Base-by-base conservation (phyloP, 2,888 invertebrate species). In the Melinaea menophilus region DNA sequence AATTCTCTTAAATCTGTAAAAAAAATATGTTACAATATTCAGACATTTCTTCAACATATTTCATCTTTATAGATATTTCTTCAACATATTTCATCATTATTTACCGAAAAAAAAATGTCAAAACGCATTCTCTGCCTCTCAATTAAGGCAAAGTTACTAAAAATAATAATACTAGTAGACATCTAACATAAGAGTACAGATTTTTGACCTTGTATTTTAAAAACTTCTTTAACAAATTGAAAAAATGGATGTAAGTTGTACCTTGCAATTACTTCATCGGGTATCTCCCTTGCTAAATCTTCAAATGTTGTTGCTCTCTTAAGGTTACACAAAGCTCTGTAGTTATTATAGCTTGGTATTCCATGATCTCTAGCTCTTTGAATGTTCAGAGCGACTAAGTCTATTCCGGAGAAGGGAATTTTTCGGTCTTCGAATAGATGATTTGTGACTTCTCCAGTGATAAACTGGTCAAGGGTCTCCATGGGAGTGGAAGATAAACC, bases 391-490 rank as follows among this genome's bases (percentile, higher is more conserved):
- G 98, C 95, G n/a, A 98, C 94, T 60, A 98, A 90, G 86, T 98
- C 98, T 64, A 98, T 92, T 7, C 98, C 98, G 0, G 98, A 98
- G 86, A 97, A 97, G 0, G 97, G 97, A 69, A 96, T 95, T 69
- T 94, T 94, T 13, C 95, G 92, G 78, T 97, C 96, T 83, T 98
- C 98, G 81, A 98, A 98, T 62, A 98, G 89, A 85, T 98, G 98
- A 85, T 98, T 98, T 7, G 97, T 97, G 1, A 98, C 97, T 91
- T 98, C 98, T 0, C 97, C 97, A 0, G 98, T 97, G 72, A 98
- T 96, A 81, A 98, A 97, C 81, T 97, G 97, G 87, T 98, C 98
- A 58, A 98, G 87, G 1, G 96, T 96, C 85, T 98, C 98, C 96
- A 98, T 97, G 0, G 97, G 97, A 0, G 97, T 97, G 0, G 97